These are phyloP conservation scores for Capromys pilorides DNA, from an alignment of 2,797 vertebrate genomes.

Conservation along the genomic window DNA sequence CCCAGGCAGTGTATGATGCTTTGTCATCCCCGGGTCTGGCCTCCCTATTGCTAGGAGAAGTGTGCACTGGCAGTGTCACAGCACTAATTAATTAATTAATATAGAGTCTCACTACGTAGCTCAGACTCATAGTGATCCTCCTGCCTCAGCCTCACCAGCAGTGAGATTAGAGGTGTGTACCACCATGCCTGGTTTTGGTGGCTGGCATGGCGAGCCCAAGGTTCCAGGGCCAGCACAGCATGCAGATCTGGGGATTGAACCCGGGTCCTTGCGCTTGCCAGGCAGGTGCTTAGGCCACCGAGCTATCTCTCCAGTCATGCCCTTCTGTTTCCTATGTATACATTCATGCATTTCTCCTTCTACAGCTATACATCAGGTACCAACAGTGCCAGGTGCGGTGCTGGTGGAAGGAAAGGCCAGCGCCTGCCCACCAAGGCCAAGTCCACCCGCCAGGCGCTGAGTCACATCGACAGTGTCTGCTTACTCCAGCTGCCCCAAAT, in stretches of 20 bases:
- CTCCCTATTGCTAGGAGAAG: neutral
- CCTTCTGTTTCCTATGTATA: rapidly evolving
- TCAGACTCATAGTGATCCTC: no score
- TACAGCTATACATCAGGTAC: rapidly evolving
- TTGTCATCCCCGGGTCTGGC: neutral
- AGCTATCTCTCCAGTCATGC: no score
- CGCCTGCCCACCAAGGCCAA: neutral
- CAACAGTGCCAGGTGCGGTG: rapidly evolving
- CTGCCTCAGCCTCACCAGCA: no score
- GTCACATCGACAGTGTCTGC: neutral
- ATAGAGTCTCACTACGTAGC: no score
- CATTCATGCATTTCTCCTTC: rapidly evolving
- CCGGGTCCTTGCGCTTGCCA: no score
- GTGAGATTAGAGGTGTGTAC: no score
- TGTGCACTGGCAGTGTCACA: neutral
- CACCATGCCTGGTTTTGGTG: no score
- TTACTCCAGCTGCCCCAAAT: rapidly evolving
- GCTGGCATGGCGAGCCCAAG: no score
- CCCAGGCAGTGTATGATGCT: rapidly evolving
- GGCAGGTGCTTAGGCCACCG: no score
- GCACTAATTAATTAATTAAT: neutral
- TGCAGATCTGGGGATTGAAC: no score
- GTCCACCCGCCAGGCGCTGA: rapidly evolving
- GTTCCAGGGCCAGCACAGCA: no score
- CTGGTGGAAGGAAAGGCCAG: neutral